Evolutionary conservation across 2,113 vertebrate species (phyloP), one percentile per base, ranked within the genome.

Genomic region (Eupsittula cactorum): DNA sequence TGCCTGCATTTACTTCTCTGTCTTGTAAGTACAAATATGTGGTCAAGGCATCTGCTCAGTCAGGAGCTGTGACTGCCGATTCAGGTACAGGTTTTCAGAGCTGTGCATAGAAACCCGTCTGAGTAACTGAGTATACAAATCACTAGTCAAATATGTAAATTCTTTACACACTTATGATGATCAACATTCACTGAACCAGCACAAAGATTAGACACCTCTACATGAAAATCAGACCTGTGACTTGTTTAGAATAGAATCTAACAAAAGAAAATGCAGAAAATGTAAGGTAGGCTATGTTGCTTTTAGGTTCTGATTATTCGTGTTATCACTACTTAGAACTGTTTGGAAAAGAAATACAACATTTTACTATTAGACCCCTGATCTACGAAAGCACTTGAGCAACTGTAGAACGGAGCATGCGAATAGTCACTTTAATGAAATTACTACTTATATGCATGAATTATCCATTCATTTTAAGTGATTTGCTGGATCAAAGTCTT

Each of bases 391-490:
- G 80, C 74, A 91, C 74, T 96, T 44, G 37, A 92, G 42, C 42
- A 90, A 93, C 55, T 65, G 29, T 52, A 9, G 42, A 79, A 84
- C 2, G 1, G n/a, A 91, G 53, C 47, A 84, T 49, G 70, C 11
- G 33, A 95, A 76, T n/a, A 89, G 93, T 84, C 76, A 76, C 80
- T 92, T 93, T 85, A 93, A 84, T 94, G 35, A 95, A 96, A 94
- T 96, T 73, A 78, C 77, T 88, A 73, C 57, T 90, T 94, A 86
- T 47, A 84, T 76, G 84, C 77, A 29, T 86, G 74, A 96, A 96
- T 96, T 96, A 96, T 50, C 92, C 62, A 82, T 83, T 95, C 78
- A 91, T 90, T 93, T 91, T 37, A 76, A 94, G 46, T 78, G 87
- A 88, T 82, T 89, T 91, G 39, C 74, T 91, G 95, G 83, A 96